Conservation (phyloP, 1,140 invertebrate genomes). For the Leucophenga varia region DNA sequence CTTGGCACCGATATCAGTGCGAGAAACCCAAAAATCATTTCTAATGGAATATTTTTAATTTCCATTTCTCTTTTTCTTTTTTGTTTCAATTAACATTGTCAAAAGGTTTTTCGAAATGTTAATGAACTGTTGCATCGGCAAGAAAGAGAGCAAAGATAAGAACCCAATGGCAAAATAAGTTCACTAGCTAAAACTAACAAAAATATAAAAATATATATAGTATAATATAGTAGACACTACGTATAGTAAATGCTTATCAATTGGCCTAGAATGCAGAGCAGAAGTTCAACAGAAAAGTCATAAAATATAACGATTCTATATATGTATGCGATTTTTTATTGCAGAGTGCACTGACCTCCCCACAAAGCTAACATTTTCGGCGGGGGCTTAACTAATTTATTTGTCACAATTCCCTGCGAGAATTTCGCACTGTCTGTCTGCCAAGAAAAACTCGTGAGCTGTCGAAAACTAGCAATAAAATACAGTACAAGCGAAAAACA, state of each 20-base stretch:
- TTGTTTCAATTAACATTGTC: slow-evolving; percentile 7
- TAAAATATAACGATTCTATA: neutral
- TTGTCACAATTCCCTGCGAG: slow-evolving; percentile 22
- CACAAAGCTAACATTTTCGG: too few relatives aligned
- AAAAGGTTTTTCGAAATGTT: slow-evolving; percentile 5
- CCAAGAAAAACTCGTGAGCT: slow-evolving; percentile 41
- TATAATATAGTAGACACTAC: too few relatives aligned
- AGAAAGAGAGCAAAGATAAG: neutral
- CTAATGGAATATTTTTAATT: slow-evolving; percentile 7
- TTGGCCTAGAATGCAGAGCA: too few relatives aligned
- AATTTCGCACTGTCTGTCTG: slow-evolving; percentile 10
- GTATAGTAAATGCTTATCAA: slow-evolving; percentile 21
- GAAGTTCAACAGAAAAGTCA: slow-evolving; percentile 2
- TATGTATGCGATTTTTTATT: neutral
- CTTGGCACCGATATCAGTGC: slow-evolving; percentile 16
- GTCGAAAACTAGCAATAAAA: slow-evolving; percentile 26
- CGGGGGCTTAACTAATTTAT: slow-evolving; percentile 11
- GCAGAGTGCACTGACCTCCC: slow-evolving; percentile 34
- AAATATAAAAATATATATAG: too few relatives aligned
- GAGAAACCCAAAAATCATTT: neutral
- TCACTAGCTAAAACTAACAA: too few relatives aligned
- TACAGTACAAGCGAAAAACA: slow-evolving; percentile 8
- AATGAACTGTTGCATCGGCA: slow-evolving; percentile 6
- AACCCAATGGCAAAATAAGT: slow-evolving; percentile 2
- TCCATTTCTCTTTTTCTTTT: too few relatives aligned